These are phyloP conservation scores for Hemistola chrysoprasaria DNA, from an alignment of 2,888 invertebrate species.

Conservation along the genomic window DNA sequence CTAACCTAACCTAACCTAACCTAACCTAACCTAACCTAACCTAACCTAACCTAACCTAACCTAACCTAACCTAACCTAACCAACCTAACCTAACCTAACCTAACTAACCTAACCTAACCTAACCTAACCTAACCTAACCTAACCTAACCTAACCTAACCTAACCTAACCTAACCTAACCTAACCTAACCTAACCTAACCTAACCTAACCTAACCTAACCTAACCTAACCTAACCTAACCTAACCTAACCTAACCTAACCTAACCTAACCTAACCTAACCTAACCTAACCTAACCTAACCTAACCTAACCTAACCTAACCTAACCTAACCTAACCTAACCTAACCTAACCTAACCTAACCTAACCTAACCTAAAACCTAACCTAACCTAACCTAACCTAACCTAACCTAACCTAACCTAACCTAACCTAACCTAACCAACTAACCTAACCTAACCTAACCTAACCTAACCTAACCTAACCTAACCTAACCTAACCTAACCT, in stretches of 20 bases:
- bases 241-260: conserved; percentile 35
- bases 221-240: conserved; percentile 29
- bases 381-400: conserved; percentile 32
- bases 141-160: conserved; percentile 22
- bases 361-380: conserved; percentile 30
- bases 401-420: conserved; percentile 32
- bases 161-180: conserved; percentile 22
- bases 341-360: conserved; percentile 32
- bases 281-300: conserved; percentile 33
- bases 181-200: conserved; percentile 27
- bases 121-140: conserved; percentile 29
- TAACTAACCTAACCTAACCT: conserved; percentile 28
- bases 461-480: conserved; percentile 32
- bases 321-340: conserved; percentile 32
- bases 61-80: conserved; percentile 24
- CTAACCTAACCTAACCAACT: conserved; percentile 22
- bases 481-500: conserved; percentile 32
- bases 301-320: conserved; percentile 31
- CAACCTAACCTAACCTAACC: conserved; percentile 28
- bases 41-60: conserved; percentile 22
- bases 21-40: conserved; percentile 28
- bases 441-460: conserved; percentile 26
- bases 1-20: conserved; percentile 30
- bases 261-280: conserved; percentile 28
- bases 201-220: conserved; percentile 28